phyloP scores from a whole-genome alignment of 2,888 invertebrate species.

The Polylopha cassiicola region DNA sequence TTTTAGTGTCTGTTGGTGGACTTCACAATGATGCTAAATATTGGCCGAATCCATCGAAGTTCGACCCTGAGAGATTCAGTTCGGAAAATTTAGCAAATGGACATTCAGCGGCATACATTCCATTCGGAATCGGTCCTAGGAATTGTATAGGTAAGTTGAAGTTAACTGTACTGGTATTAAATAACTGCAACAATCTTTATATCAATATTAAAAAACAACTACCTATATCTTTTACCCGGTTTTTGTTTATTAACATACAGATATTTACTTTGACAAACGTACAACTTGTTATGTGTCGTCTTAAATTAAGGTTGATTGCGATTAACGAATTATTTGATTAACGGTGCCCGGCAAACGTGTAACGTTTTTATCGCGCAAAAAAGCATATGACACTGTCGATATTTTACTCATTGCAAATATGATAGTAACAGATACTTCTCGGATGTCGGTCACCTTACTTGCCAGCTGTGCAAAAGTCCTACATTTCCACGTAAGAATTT shows the following conservation, averaged over 20 bases:
- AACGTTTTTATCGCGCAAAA: no score
- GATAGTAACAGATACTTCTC: no score
- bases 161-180: neutral
- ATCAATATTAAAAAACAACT: neutral
- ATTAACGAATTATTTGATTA: no score
- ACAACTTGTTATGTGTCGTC: no score
- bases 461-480: no score
- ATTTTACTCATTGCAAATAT: constrained; percentile 37
- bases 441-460: no score
- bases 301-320: no score
- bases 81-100: constrained; percentile 38
- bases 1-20: constrained; percentile 46
- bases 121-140: constrained; percentile 60
- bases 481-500: no score
- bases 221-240: constrained; percentile 5
- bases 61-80: constrained; percentile 65
- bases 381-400: no score
- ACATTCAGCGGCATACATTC: constrained; percentile 51
- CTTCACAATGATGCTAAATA: constrained; percentile 58
- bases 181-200: neutral
- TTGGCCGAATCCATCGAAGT: constrained; percentile 59
- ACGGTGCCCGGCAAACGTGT: no score
- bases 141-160: constrained; percentile 56
- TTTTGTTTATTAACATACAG: no score
- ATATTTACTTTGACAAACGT: no score